Evolutionary conservation across 2,888 invertebrate species (phyloP), one percentile per base, ranked within the genome.

Genomic region (Ctena decussata): DNA sequence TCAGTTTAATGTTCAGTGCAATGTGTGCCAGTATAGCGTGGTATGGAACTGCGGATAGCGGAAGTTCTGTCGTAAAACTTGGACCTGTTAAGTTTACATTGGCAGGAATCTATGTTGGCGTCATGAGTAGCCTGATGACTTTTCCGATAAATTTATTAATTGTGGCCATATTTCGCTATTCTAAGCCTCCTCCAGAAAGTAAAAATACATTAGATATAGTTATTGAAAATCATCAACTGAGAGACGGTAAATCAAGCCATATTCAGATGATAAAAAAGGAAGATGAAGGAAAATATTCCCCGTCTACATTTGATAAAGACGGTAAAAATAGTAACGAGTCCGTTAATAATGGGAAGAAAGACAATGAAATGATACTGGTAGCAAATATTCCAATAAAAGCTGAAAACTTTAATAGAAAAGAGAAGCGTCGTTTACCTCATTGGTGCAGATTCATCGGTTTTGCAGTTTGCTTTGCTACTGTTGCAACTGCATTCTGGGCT

Each of bases 21-120:
- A 93, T 93, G 93, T 87, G 90, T 57, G 88, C 91, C 65, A 93
- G 91, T 73, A 91, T 92, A 57, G 90, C 89, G 80, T 93, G 89
- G 87, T 93, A 93, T 71, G 80, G 86, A 21, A 79, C 90, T 12
- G 84, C 81, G 12, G 86, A 85, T 8, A 78, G 84, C 18, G 75
- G 77, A n/a, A 73, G 83, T 3, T 87, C 91, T 73, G 72, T 85
- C 37, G 85, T 91, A 24, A 89, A 83, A 18, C 57, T 93, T 21
- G 93, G 93, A 0, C 92, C 92, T 24, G 87, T 92, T 21, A 87
- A 75, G n/a, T 82, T 92, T 57, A 84, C 91, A 1, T 80, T 87
- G 0, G 89, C 90, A 32, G 92, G 92, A 35, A 76, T 93, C 11
- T 89, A 88, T 73, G 85, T 92, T 37, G 91, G 92, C 39, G 74